Evolutionary conservation across 2,888 invertebrate genomes (phyloP).

Genomic region (Corbicula japonica): DNA sequence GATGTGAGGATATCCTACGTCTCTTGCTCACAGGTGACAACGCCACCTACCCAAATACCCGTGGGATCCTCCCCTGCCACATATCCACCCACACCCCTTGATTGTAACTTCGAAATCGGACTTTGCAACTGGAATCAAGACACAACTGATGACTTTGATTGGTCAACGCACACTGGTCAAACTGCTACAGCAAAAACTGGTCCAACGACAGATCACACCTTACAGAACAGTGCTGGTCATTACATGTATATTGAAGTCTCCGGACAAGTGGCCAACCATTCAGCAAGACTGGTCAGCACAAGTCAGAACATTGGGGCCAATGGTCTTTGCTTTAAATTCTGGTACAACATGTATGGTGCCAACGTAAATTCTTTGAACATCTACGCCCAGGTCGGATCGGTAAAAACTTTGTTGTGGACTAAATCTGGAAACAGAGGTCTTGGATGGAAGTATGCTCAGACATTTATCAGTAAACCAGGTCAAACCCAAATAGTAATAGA

Average conservation of each 20-base stretch:
- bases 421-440: constrained; percentile 79
- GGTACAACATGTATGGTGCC: constrained; percentile 85
- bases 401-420: constrained; percentile 70
- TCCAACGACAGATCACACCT: constrained; percentile 82
- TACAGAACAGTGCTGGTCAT: constrained; percentile 76
- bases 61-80: constrained; percentile 65
- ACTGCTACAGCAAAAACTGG: constrained; percentile 77
- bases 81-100: constrained; percentile 74
- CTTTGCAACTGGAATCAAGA: constrained; percentile 82
- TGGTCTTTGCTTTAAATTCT: constrained; percentile 83
- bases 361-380: constrained; percentile 80
- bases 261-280: constrained; percentile 63
- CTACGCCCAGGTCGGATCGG: constrained; percentile 61
- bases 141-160: constrained; percentile 79
- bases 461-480: constrained; percentile 70
- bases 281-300: constrained; percentile 78
- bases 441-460: constrained; percentile 80
- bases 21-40: constrained; percentile 62
- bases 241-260: constrained; percentile 79
- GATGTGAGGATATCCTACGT: constrained; percentile 73
- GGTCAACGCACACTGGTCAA: constrained; percentile 75
- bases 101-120: constrained; percentile 82
- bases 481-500: constrained; percentile 74
- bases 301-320: constrained; percentile 51
- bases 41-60: constrained; percentile 52